Evolutionary conservation across 2,888 invertebrate genomes (phyloP), one percentile per base, ranked within the genome.

Genomic region (Brassicogethes aeneus): DNA sequence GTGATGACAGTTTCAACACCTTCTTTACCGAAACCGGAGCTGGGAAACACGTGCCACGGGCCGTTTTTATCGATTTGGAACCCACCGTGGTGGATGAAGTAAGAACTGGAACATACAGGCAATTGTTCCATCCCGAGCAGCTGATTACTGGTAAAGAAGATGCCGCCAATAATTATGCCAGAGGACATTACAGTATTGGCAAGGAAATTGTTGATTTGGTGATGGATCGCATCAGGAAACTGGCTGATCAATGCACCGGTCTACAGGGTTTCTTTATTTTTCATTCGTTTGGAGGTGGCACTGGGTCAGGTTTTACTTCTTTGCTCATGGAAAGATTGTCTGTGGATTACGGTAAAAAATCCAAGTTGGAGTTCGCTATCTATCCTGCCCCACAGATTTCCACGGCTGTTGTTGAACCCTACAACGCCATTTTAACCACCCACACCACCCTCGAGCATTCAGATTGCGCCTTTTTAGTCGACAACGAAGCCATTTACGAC

Each of bases 161-260:
- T 65, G 94, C 94, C 33, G 94, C 94, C 56, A 94, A 95, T 74
- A 95, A 95, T 75, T 95, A 94, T 54, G 95, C 94, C 46, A 82
- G 95, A 59, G 95, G 94, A 44, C 94, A 95, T 72, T 95, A 95
- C 78, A 95, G 94, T 53, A 88, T 95, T 62, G 94, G 93, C 64
- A 88, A 88, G 70, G 92, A 93, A 66, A 89, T 92, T 60, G 89
- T 93, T 46, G 92, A 92, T 66, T 69, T 89, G 55, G 89, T 89
- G 2, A 73, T 89, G 53, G 89, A 90, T 74, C 35, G 54, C 2
- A 48, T 54, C 32, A 43, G 53, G 16, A 54, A 54, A 47, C 39
- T 54, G 42, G 82, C 84, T 29, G 92, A 93, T 69, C 89, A 89
- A 74, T 92, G 92, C 73, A 88, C 89, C 16, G 90, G 91, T 50